phyloP scores from a whole-genome alignment of 2,113 vertebrate genomes.

The Sterrhoptilus dennistouni region DNA sequence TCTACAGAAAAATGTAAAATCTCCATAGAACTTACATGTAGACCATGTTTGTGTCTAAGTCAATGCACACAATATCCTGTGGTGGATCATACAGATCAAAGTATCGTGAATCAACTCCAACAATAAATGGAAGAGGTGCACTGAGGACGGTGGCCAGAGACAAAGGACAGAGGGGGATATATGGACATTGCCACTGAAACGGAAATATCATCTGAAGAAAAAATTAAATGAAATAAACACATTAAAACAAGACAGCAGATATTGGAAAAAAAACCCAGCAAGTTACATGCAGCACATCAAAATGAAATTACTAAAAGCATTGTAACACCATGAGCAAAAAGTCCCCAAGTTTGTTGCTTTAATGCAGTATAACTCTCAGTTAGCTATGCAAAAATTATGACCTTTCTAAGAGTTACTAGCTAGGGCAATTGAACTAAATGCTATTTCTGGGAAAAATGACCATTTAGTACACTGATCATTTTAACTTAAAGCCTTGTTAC shows the following conservation, averaged over 20 bases:
- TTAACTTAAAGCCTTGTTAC: not conserved
- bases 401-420: not conserved
- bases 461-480: not conserved
- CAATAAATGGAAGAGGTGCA: constrained; percentile 93
- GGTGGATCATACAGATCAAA: constrained; percentile 98
- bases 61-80: constrained; percentile 94
- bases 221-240: constrained; percentile 39
- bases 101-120: constrained; percentile 97
- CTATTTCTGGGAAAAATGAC: not conserved
- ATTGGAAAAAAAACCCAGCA: not conserved
- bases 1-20: not conserved
- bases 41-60: constrained; percentile 97
- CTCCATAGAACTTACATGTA: constrained; percentile 84
- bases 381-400: not conserved
- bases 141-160: constrained; percentile 93
- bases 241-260: constrained; percentile 41
- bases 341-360: not conserved
- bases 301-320: not conserved
- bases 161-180: constrained; percentile 95
- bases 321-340: not conserved
- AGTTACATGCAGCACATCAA: not conserved
- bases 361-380: not conserved
- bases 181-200: constrained; percentile 98
- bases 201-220: constrained; percentile 95
- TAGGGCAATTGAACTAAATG: not conserved